A percentile compares a stretch with the other conserved stretches of the same genome.
Conservation (phyloP, 2,797 vertebrate species). For the Poeciliopsis gracilis region DNA sequence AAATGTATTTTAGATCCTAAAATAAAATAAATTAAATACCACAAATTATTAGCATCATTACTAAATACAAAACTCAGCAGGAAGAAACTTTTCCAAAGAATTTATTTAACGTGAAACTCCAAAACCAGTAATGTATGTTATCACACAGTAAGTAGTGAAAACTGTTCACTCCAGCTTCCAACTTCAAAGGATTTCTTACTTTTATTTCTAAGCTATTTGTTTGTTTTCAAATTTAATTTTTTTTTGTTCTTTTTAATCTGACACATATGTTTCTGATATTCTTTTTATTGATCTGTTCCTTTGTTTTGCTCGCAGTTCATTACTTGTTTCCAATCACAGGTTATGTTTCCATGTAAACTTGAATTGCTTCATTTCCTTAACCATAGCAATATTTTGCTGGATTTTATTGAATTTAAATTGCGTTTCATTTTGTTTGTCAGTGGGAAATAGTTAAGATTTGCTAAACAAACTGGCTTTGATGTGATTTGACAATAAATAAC, state of each 20-base stretch:
- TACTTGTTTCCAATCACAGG: not conserved
- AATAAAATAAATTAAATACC: too few relatives aligned
- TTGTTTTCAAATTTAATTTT: not conserved
- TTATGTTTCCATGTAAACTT: not conserved
- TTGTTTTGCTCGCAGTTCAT: not conserved
- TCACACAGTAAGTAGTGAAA: not conserved
- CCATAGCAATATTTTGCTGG: not conserved
- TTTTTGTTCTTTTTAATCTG: not conserved
- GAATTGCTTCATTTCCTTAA: not conserved
- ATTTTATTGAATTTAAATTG: not conserved
- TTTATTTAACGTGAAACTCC: not conserved
- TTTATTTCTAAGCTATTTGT: not conserved
- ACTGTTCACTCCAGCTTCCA: not conserved
- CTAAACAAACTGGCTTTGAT: not conserved
- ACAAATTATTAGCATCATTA: too few relatives aligned
- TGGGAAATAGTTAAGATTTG: not conserved
- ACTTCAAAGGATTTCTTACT: not conserved
- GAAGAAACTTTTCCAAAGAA: too few relatives aligned
- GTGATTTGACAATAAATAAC: not conserved
- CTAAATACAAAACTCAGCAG: too few relatives aligned
- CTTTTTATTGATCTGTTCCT: not conserved
- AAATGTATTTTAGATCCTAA: too few relatives aligned
- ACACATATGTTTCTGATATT: not conserved
- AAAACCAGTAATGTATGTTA: not conserved
- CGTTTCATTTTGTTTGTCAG: not conserved